phyloP scores from a whole-genome alignment of 1,140 invertebrate genomes.

The Drosophila pseudoobscura region DNA sequence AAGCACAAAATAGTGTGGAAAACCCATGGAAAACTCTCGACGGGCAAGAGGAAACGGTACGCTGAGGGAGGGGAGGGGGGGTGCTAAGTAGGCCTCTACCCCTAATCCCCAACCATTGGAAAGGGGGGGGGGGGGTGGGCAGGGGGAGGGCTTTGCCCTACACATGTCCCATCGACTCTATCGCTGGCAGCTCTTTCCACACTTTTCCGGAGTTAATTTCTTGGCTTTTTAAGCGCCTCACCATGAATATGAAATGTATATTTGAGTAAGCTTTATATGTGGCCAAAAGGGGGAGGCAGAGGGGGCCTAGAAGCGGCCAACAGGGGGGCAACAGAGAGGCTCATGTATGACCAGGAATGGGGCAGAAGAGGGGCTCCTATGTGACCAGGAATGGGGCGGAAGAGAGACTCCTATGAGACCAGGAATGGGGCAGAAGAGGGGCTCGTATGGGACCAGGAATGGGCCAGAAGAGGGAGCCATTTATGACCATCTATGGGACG shows the following conservation, averaged over 20 bases:
- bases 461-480: too few relatives aligned
- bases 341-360: too few relatives aligned
- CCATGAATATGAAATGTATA: slow-evolving; percentile 79
- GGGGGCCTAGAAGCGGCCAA: too few relatives aligned
- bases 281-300: not conserved
- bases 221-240: slow-evolving; percentile 71
- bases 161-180: slow-evolving; percentile 39
- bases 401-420: too few relatives aligned
- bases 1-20: slow-evolving; percentile 75
- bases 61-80: not conserved
- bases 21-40: slow-evolving; percentile 15
- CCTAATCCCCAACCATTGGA: not conserved
- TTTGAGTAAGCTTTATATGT: slow-evolving; percentile 72
- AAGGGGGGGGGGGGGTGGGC: too few relatives aligned
- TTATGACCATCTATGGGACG: too few relatives aligned
- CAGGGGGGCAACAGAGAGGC: not conserved
- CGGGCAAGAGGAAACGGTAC: not conserved
- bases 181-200: not conserved
- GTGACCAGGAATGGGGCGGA: too few relatives aligned
- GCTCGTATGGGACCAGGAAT: too few relatives aligned
- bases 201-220: slow-evolving; percentile 71
- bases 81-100: slow-evolving; percentile 57
- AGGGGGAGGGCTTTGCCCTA: slow-evolving; percentile 22
- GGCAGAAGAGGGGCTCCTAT: too few relatives aligned
- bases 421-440: too few relatives aligned